Percentiles rank a stretch among this genome's conserved stretches.
Conservation (phyloP, 2,888 invertebrate species). For the Pseudococcus longispinus region DNA sequence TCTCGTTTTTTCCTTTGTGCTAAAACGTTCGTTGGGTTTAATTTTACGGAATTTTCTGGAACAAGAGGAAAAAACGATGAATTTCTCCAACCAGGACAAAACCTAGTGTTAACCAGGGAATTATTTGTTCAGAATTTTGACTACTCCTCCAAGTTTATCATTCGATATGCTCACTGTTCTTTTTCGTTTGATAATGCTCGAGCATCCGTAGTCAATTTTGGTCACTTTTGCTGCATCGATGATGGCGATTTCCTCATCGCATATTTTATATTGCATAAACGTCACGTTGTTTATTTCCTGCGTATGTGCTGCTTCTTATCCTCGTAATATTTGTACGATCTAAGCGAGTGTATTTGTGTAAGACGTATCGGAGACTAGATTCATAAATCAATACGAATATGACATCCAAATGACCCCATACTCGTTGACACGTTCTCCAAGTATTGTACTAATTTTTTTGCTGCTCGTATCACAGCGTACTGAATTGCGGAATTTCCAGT, state of each 20-base stretch:
- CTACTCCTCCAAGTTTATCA: too few relatives aligned
- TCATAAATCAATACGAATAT: neutral
- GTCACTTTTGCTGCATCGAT: neutral
- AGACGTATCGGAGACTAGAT: neutral
- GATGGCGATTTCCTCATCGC: neutral
- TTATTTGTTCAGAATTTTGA: too few relatives aligned
- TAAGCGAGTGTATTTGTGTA: neutral
- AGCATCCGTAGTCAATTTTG: neutral
- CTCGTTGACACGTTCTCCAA: neutral
- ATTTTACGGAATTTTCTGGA: too few relatives aligned
- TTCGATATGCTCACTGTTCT: too few relatives aligned
- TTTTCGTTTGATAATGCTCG: neutral
- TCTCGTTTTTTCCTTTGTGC: too few relatives aligned
- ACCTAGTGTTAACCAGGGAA: too few relatives aligned
- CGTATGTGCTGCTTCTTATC: neutral
- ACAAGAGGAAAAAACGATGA: too few relatives aligned
- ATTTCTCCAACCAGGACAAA: too few relatives aligned
- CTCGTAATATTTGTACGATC: neutral
- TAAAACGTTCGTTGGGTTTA: too few relatives aligned
- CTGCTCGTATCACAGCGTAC: neutral
- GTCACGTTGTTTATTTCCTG: constrained; percentile 1
- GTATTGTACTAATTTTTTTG: neutral
- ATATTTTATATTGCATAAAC: neutral
- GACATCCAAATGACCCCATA: neutral
- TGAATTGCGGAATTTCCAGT: neutral